A percentile compares a stretch with the other conserved stretches of the same genome.
These are phyloP conservation scores for Novumbra hubbsi DNA, from an alignment of 2,797 vertebrate genomes.

Conservation along the genomic window DNA sequence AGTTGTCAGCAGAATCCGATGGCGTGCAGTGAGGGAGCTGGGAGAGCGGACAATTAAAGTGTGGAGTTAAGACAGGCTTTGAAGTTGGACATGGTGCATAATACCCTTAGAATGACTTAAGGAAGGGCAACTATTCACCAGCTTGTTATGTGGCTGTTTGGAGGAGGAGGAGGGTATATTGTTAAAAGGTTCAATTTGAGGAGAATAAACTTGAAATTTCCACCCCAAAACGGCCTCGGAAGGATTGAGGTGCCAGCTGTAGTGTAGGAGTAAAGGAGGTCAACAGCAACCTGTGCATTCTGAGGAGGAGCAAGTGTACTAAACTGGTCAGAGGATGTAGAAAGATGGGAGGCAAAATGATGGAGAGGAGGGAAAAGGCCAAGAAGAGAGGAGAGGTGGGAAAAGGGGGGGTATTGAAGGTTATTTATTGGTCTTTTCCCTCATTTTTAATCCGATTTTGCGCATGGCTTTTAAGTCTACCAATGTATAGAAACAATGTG, in stretches of 20 bases:
- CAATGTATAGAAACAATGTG: conserved; percentile 73
- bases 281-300: conserved; percentile 54
- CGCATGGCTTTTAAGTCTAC: conserved; percentile 75
- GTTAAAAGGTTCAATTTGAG: conserved; percentile 67
- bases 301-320: conserved; percentile 49
- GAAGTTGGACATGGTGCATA: conserved; percentile 80
- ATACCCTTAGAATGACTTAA: conserved; percentile 70
- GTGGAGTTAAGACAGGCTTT: conserved; percentile 84
- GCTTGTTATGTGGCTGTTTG: conserved; percentile 72
- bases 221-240: conserved; percentile 54
- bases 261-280: conserved; percentile 26
- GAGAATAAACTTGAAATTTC: conserved; percentile 75
- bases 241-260: conserved; percentile 41
- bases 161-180: conserved; percentile 57
- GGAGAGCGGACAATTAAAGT: conserved; percentile 86
- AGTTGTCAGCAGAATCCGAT: conserved; percentile 85
- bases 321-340: conserved; percentile 30
- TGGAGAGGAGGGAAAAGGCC: conserved; percentile 6
- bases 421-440: conserved; percentile 68
- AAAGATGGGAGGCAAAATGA: neutral
- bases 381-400: neutral
- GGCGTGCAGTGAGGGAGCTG: conserved; percentile 74
- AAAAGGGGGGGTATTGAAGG: conserved; percentile 48
- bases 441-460: conserved; percentile 71
- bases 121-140: conserved; percentile 66